Conservation (phyloP, 2,113 vertebrate genomes). For the Oncorhynchus masou region DNA sequence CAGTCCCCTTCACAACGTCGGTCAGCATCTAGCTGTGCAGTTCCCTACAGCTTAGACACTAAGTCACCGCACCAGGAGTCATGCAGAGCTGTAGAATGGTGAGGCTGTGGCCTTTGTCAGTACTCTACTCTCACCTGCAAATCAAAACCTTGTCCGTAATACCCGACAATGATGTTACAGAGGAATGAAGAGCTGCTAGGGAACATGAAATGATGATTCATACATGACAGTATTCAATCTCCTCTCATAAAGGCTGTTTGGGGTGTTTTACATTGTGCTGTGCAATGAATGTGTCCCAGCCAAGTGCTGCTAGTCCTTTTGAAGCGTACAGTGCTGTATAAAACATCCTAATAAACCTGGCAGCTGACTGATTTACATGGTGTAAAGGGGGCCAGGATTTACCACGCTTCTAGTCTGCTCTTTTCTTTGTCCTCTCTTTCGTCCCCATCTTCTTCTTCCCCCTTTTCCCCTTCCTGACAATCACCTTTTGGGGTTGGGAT, state of each 20-base stretch:
- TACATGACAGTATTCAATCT: background rate
- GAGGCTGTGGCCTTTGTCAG: background rate
- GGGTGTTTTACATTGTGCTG: background rate
- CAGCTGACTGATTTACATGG: conserved; percentile 30
- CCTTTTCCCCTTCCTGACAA: background rate
- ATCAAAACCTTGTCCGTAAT: background rate
- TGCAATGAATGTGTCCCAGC: conserved; percentile 7
- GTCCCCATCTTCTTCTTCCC: conserved; percentile 5
- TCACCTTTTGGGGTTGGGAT: conserved; percentile 44
- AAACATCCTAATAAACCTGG: conserved; percentile 23
- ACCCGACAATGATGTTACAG: background rate
- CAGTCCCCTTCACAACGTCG: background rate
- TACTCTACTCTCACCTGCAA: background rate
- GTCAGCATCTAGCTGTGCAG: background rate
- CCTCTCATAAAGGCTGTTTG: background rate
- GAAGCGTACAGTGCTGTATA: conserved; percentile 13
- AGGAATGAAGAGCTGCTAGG: background rate
- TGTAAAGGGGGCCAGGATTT: conserved; percentile 20
- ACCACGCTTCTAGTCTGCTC: conserved; percentile 11
- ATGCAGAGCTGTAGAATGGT: background rate
- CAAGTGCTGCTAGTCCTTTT: conserved; percentile 8
- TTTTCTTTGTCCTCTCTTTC: conserved; percentile 8
- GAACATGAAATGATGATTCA: conserved; percentile 2
- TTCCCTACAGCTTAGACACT: background rate
- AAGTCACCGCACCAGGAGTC: background rate